Base-by-base conservation (phyloP, 2,113 vertebrate genomes). In the Ptychochromis oligacanthus region DNA sequence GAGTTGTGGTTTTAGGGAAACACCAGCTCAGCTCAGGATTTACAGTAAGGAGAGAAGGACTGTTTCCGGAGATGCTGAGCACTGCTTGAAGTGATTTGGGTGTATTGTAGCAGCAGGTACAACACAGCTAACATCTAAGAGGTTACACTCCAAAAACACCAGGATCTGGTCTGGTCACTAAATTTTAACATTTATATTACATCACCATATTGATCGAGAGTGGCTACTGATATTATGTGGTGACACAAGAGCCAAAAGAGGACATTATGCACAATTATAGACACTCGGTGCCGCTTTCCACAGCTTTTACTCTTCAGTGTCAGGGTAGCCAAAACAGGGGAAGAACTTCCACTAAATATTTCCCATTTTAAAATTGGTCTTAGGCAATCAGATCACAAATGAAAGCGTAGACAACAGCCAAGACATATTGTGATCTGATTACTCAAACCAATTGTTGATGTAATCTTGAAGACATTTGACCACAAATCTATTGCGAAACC, bases 1-100 rank as follows among this genome's bases (percentile, higher is more conserved):
- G 62, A 87, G 65, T 84, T 89, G 91, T 78, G 90, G 85, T 89
- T 84, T 86, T 88, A 87, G 80, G 54, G 24, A 14, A 55, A 56
- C 0, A 49, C 74, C 85, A 86, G 72, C 64, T 67, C 6, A 2
- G 40, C 43, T 49, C 65, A 49, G 83, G 77, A 81, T 58, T 72
- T 72, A 52, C 43, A 62, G 74, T 83, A 57, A 88, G 57, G 34
- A 58, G 77, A 80, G 56, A 70, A 14, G 59, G 76, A 75, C 54
- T 1, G 11, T 60, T 76, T 75, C 86, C 58, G 83, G 54, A 75
- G 83, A 84, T 61, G 75, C 34, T 74, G 72, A 67, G 14, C 34
- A 1, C 15, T 24, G 54, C 43, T 70, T 3, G 26, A 2, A 36
- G 60, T 55, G 20, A 72, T 70, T 59, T 86, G 80, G 84, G 81